Base-by-base conservation (phyloP, 2,888 invertebrate species). In the Eilema sororculum region DNA sequence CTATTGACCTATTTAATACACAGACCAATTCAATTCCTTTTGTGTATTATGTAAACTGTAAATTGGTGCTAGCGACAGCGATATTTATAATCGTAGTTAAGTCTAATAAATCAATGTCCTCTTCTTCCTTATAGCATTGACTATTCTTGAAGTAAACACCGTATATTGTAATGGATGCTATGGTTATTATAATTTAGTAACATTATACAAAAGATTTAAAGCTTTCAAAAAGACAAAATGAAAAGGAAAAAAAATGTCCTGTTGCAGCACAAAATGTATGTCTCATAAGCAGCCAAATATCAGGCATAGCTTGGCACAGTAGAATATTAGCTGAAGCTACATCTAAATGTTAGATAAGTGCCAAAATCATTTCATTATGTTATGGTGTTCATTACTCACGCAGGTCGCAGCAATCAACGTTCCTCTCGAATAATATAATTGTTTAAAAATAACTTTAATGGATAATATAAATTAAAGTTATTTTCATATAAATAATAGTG, bases 291-390 rank as follows among this genome's bases (percentile, higher is more conserved):
- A 52, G 52, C 52, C 52, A 73, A 70, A 72, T 69, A 70, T 75
- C 68, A 75, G 68, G 71, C 64, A 68, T 76, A 73, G 79, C 79
- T 75, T 82, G 71, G 69, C 77, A 77, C 73, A 66, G 67, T 75
- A 76, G 78, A 75, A 58, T 58, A 58, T 24, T 77, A 41, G 72
- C 74, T 73, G 62, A 73, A 71, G 75, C 76, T 77, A 66, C 57
- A 30, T 59, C 25, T 62, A 78, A 78, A 71, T 76, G 80, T 80
- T 86, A 85, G 82, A 78, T 84, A 86, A 88, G 89, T 90, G 89
- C 89, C 89, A 90, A 90, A 90, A 83, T 87, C 79, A 87, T 87
- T 82, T 86, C 83, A 86, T 85, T 82, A 83, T 80, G 80, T 77
- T 71, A 72, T 74, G 41, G 33, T 69, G 75, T 56, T 74, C 62